Evolutionary conservation across 2,797 vertebrate species (phyloP).

Genomic region (Paedocypris micromegethes): DNA sequence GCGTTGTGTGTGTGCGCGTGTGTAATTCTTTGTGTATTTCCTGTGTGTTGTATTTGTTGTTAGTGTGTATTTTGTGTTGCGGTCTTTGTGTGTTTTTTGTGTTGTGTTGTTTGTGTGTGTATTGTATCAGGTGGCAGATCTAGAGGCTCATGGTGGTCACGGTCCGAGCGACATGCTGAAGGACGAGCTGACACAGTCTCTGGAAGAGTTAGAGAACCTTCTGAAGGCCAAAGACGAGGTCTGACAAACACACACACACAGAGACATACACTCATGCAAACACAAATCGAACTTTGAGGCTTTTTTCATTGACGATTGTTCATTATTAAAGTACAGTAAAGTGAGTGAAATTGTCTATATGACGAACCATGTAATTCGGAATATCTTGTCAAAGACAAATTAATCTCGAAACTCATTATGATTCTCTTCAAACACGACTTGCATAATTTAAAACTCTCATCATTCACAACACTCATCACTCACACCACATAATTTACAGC

Average conservation of each 20-base stretch:
- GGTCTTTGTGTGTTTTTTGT: neutral
- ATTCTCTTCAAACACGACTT: no score
- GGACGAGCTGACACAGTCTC: slow-evolving; percentile 76
- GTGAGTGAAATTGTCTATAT: no score
- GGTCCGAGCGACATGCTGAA: slow-evolving; percentile 72
- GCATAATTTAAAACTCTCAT: no score
- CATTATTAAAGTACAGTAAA: no score
- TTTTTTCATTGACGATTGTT: no score
- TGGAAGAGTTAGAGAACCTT: slow-evolving; percentile 85
- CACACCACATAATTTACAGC: no score
- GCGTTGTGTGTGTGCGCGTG: neutral
- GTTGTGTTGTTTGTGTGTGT: neutral
- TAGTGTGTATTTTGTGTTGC: no score
- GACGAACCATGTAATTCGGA: no score
- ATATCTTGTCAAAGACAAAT: no score
- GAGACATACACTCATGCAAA: neutral
- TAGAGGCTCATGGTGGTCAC: slow-evolving; percentile 78
- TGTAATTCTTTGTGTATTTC: neutral
- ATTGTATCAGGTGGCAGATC: slow-evolving; percentile 76
- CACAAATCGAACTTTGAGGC: no score
- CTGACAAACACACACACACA: neutral
- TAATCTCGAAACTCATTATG: no score
- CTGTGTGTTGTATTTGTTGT: neutral
- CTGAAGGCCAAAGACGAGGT: slow-evolving; percentile 94
- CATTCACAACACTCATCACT: no score